Evolutionary conservation across 2,113 vertebrate species (phyloP), one percentile per base, ranked within the genome.

Genomic region (Amphilophus citrinellus): DNA sequence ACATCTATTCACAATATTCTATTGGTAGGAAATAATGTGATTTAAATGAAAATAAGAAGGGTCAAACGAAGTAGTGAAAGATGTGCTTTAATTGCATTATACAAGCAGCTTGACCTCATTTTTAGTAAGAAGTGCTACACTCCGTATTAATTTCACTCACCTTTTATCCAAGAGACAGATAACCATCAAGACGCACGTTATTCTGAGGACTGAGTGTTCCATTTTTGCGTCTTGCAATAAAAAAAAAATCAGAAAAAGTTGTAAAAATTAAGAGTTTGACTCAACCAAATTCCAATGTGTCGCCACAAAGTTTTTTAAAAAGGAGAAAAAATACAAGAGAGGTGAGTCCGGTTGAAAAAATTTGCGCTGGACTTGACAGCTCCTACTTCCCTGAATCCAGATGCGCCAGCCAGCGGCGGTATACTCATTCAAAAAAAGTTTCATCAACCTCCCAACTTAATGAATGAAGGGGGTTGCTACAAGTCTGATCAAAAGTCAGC

Each of bases 391-490:
- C 57, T 24, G 76, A 27, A 56, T 95, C 94, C 91, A 93, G 91
- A 93, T 92, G 94, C 91, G 89, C 13, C 90, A 86, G 79, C 53
- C 89, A 79, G 85, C 87, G 87, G 91, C 65, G 86, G 84, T 84
- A 89, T 60, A 80, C 89, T 95, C 90, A 93, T 94, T 94, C 92
- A 95, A 88, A 76, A 82, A 93, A 91, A 88, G 84, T 94, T 94
- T 90, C 57, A 82, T 86, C 80, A 75, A 76, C 73, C 87, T 75
- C 84, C 57, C 76, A 86, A 87, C 82, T 91, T 50, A 84, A 47
- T 87, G 83, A 83, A 87, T 77, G 81, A 57, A 76, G 77, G 76
- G 75, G 37, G 35, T 10, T 81, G 84, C 80, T 84, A 78, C 82
- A 85, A 77, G 82, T 94, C 79, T 57, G 63, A 83, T 65, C 60